A percentile compares a stretch with the other conserved stretches of the same genome.
Evolutionary conservation across 2,797 vertebrate species (phyloP).

Genomic region (Phylloscopus collybita): DNA sequence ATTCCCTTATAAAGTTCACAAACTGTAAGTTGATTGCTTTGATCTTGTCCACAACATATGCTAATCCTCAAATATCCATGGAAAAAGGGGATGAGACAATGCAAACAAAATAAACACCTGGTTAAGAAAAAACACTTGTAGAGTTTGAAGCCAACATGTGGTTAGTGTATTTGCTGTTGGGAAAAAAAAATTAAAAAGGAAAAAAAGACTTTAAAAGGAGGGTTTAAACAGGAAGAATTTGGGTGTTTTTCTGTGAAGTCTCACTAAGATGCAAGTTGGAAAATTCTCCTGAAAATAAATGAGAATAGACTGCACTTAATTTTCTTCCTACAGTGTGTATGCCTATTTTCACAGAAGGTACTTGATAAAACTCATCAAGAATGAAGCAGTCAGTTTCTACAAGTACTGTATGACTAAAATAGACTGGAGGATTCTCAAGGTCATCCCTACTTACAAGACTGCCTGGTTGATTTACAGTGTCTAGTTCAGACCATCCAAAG

Average conservation of each 20-base stretch:
- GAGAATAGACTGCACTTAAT: background rate
- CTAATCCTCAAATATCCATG: conserved; percentile 48
- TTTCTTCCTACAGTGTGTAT: background rate
- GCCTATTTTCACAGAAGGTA: conserved; percentile 5
- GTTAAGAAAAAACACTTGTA: conserved; percentile 34
- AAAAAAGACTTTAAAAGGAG: background rate
- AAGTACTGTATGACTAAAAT: background rate
- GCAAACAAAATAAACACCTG: conserved; percentile 38
- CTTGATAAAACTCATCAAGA: background rate
- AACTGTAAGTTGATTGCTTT: conserved; percentile 54
- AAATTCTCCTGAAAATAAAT: conserved; percentile 29
- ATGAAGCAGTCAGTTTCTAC: background rate
- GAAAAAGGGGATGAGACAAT: conserved; percentile 24
- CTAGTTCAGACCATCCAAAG: background rate
- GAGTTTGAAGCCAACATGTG: background rate
- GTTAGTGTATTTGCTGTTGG: background rate
- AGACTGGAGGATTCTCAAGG: background rate
- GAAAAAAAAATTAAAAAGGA: background rate
- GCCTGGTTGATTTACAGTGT: background rate
- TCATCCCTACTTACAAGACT: background rate
- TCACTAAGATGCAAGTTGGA: background rate
- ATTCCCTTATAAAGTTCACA: conserved; percentile 43
- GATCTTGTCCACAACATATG: conserved; percentile 48
- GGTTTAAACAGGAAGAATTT: background rate
- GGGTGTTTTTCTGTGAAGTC: background rate